Evolutionary conservation across 2,888 invertebrate species (phyloP).

Genomic region (Mellilla xanthometata): DNA sequence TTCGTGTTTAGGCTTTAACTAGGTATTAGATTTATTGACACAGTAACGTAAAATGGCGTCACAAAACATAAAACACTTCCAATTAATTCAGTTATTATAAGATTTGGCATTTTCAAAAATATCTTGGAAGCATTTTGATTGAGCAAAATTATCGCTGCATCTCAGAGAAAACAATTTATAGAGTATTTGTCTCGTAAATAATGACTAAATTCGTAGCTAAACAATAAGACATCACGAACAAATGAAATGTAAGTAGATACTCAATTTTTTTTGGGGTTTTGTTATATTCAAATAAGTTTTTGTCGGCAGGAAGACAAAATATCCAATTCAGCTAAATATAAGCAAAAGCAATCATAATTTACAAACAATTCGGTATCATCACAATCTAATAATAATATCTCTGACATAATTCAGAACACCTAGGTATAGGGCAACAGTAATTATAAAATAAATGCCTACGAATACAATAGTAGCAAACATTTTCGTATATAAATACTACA

Average conservation of each 20-base stretch:
- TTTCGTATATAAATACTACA: slow-evolving; percentile 36
- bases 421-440: slow-evolving; percentile 22
- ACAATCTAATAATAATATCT: slow-evolving; percentile 49
- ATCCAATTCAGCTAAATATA: slow-evolving; percentile 30
- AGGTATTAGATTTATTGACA: too few relatives aligned
- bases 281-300: background rate
- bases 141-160: background rate
- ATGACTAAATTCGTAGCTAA: too few relatives aligned
- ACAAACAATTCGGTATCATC: slow-evolving; percentile 45
- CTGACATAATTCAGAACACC: slow-evolving; percentile 13
- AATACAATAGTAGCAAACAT: slow-evolving; percentile 50
- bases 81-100: too few relatives aligned
- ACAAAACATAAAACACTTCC: too few relatives aligned
- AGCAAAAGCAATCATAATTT: slow-evolving; percentile 39
- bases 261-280: too few relatives aligned
- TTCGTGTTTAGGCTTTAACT: too few relatives aligned
- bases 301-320: slow-evolving; percentile 39
- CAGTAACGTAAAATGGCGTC: too few relatives aligned
- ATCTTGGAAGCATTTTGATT: slow-evolving; percentile 28
- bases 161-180: background rate
- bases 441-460: slow-evolving; percentile 33
- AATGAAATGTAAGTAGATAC: too few relatives aligned
- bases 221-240: too few relatives aligned
- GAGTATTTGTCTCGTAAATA: too few relatives aligned
- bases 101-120: slow-evolving; percentile 34